phyloP scores from a whole-genome alignment of 2,113 vertebrate species.

The Gambusia affinis region DNA sequence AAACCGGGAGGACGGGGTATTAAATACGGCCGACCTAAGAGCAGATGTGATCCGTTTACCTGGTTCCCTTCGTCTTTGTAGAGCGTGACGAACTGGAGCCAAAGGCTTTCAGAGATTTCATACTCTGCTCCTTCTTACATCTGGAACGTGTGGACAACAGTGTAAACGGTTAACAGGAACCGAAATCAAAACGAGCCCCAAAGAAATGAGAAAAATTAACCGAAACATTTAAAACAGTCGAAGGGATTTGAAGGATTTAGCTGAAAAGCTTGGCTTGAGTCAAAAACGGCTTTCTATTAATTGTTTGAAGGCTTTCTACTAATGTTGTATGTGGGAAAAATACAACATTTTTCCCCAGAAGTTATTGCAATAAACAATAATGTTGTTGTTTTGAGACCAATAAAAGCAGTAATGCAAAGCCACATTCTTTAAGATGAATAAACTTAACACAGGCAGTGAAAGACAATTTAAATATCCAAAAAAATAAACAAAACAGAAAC shows the following conservation, averaged over 20 bases:
- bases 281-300: no score
- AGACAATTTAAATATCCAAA: no score
- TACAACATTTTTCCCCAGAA: no score
- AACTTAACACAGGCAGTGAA: no score
- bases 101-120: slow-evolving; percentile 32
- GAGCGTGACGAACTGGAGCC: slow-evolving; percentile 49
- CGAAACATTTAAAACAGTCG: neutral
- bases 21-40: slow-evolving; percentile 16
- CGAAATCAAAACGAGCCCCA: neutral
- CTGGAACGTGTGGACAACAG: slow-evolving; percentile 27
- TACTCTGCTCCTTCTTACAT: slow-evolving; percentile 22
- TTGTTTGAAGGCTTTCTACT: no score
- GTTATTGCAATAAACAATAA: no score
- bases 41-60: slow-evolving; percentile 61
- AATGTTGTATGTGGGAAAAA: no score
- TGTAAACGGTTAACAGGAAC: neutral
- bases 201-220: neutral
- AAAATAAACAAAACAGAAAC: no score
- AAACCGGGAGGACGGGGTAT: neutral
- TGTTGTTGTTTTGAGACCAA: no score
- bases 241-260: neutral
- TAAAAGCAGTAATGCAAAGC: no score
- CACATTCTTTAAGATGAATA: no score
- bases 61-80: slow-evolving; percentile 31
- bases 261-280: neutral